Conservation (phyloP, 2,797 vertebrate species). For the Orestias chungarensis region DNA sequence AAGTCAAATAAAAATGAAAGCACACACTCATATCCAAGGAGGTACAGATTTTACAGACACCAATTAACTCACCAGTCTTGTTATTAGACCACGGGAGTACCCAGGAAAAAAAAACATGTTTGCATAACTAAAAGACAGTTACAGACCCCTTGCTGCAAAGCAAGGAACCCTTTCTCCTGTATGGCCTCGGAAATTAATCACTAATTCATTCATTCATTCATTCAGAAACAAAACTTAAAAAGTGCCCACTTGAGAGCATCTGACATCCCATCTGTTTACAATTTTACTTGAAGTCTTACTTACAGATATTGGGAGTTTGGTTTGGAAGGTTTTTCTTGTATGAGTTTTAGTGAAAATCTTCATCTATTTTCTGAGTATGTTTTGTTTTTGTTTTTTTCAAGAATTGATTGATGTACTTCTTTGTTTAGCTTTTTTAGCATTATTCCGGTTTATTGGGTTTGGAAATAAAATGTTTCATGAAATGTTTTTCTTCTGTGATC, state of each 20-base stretch:
- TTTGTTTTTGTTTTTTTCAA: neutral
- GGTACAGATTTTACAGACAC: neutral
- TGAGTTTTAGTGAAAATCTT: neutral
- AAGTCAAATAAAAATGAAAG: neutral
- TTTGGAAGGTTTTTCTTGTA: neutral
- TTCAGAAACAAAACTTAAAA: slow-evolving; percentile 1
- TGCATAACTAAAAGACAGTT: neutral
- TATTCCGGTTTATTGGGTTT: neutral
- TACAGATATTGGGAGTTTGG: neutral
- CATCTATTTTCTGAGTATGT: neutral
- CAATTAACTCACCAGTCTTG: neutral
- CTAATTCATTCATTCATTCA: neutral
- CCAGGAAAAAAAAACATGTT: neutral
- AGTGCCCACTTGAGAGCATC: neutral
- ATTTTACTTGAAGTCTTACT: neutral
- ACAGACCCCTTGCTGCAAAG: neutral
- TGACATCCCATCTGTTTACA: neutral
- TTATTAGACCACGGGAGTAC: neutral
- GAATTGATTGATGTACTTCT: neutral
- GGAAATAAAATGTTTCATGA: neutral
- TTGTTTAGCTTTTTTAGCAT: no score
- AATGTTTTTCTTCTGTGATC: neutral
- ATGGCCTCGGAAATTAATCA: neutral
- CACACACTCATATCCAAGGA: neutral
- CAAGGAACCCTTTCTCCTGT: neutral